These are phyloP conservation scores for Drosophila engyochracea DNA, from an alignment of 2,888 invertebrate genomes.

Conservation along the genomic window DNA sequence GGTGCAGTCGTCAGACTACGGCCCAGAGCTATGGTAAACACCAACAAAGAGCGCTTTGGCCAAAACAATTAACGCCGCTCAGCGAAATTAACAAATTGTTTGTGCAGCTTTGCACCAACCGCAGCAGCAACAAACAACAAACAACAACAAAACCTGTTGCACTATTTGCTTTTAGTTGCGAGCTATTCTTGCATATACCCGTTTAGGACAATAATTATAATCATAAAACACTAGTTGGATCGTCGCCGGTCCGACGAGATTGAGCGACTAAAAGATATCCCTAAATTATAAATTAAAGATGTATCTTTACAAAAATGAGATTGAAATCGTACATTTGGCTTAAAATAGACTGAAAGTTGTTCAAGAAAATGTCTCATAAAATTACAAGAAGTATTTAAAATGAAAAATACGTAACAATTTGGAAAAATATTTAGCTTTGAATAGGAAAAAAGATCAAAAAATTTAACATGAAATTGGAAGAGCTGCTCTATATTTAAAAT, in stretches of 20 bases:
- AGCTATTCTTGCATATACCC: constrained; percentile 22
- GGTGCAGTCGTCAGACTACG: constrained; percentile 37
- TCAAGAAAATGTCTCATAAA: neutral
- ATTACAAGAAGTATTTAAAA: neutral
- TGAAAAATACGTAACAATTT: neutral
- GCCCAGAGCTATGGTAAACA: constrained; percentile 17
- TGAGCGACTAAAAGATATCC: constrained; percentile 2
- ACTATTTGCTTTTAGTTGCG: constrained; percentile 38
- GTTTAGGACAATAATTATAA: constrained; percentile 46
- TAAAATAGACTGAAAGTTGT: no score
- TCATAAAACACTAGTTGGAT: constrained; percentile 7
- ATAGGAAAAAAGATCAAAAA: neutral
- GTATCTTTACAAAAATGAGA: neutral
- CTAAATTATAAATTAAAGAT: neutral
- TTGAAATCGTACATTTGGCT: neutral
- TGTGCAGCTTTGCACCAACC: constrained; percentile 33
- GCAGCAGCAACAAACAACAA: constrained; percentile 16
- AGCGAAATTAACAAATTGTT: constrained; percentile 70
- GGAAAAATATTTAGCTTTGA: neutral
- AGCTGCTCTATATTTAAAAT: neutral
- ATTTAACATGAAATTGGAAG: neutral
- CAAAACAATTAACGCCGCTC: constrained; percentile 70
- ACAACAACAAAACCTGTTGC: constrained; percentile 60
- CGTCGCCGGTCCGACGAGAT: neutral
- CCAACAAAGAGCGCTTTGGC: constrained; percentile 58